Evolutionary conservation across 2,113 vertebrate species (phyloP).

Genomic region (Tenebrosternarchus preto): DNA sequence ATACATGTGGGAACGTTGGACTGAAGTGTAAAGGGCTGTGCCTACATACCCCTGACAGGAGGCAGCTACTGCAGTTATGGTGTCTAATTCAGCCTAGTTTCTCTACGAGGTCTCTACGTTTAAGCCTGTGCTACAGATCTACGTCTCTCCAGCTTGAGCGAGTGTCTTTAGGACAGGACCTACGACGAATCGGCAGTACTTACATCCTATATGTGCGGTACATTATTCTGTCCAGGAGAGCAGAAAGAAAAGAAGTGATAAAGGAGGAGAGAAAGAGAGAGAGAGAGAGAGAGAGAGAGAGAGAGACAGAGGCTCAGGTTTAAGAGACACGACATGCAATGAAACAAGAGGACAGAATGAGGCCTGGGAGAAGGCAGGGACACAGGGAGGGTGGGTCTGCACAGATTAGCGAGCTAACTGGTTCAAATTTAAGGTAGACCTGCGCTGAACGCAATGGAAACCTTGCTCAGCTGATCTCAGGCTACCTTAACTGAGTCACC

Average conservation of each 20-base stretch:
- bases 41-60: neutral
- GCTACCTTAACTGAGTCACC: neutral
- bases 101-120: too few species aligned
- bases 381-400: neutral
- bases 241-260: constrained; percentile 85
- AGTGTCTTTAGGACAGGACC: constrained; percentile 42
- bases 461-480: neutral
- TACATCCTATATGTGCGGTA: constrained; percentile 99
- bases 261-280: constrained; percentile 72
- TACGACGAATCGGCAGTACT: constrained; percentile 78
- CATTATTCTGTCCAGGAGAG: constrained; percentile 98
- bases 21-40: constrained; percentile 14
- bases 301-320: constrained; percentile 55
- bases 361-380: constrained; percentile 34
- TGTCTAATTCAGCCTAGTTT: neutral
- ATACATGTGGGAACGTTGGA: neutral
- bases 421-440: neutral
- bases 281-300: constrained; percentile 48
- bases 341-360: constrained; percentile 75
- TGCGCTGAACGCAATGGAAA: neutral
- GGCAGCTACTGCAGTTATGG: constrained; percentile 7
- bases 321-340: constrained; percentile 61
- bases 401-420: neutral
- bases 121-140: neutral
- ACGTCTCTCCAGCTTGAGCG: constrained; percentile 18